Base-by-base conservation (phyloP, 2,797 vertebrate genomes). In the Alcedo atthis region DNA sequence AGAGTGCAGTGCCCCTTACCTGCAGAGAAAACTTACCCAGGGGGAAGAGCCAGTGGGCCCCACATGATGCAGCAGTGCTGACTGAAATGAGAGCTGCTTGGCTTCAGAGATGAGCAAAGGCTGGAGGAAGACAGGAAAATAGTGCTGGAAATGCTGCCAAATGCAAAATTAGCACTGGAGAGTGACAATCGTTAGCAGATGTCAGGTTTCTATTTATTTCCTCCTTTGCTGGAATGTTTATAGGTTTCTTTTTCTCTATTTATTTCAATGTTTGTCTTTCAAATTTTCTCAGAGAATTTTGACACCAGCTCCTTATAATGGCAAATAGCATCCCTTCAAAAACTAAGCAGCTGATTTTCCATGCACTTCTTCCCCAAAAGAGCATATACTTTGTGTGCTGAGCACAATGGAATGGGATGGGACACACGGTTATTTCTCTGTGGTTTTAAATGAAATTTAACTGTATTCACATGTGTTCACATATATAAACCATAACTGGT, bases 401-500 rank as follows among this genome's bases (percentile, higher is more conserved):
- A 40, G 37, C 37, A 40, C 37, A 33, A 40, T 24, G 48, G 66
- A 32, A 35, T 30, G 6, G 57, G 45, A 30, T 8, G 16, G 49
- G 15, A 45, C 19, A 33, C n/a, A 78, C 70, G 42, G 54, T 89
- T 58, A 30, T 11, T 77, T 32, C 42, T 83, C 43, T 51, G 21
- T 40, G 55, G 33, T 81, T 81, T 81, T 62, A 85, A 78, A 71
- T 30, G 30, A 33, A 70, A 59, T 25, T 42, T 81, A 24, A 87
- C 91, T 93, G 61, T 74, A 90, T 90, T 75, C 86, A 75, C 93
- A 89, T 70, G 75, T 95, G 92, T 91, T 91, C 91, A 79, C 61
- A 93, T 95, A 80, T 21, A 92, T 81, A 90, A 95, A 71, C 83
- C 63, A 49, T 93, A 95, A 86, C 89, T 87, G 83, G 61, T 81